These are phyloP conservation scores for Araneus ventricosus DNA, from an alignment of 1,140 invertebrate species.

Conservation along the genomic window DNA sequence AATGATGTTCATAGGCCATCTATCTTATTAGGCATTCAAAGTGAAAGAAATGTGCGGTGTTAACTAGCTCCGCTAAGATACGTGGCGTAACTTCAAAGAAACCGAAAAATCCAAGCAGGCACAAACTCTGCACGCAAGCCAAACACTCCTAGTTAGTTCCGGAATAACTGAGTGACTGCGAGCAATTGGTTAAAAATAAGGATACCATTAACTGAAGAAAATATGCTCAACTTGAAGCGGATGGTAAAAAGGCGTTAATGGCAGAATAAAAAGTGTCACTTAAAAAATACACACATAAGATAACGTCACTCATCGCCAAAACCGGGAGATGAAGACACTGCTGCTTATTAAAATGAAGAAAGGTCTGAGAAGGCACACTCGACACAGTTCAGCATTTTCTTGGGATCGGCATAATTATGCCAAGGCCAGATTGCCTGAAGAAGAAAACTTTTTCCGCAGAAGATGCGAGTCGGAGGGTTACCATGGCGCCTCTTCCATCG, in stretches of 20 bases:
- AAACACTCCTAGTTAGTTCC: neutral
- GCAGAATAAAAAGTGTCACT: slow-evolving; percentile 25
- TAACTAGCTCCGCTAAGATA: no score
- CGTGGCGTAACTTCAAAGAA: no score
- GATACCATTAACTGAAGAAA: neutral
- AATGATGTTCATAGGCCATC: no score
- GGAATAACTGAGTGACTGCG: neutral
- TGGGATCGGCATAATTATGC: slow-evolving; percentile 20
- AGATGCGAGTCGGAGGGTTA: slow-evolving; percentile 2
- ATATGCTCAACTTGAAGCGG: neutral
- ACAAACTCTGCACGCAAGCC: neutral
- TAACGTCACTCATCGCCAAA: slow-evolving; percentile 29
- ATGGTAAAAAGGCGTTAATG: slow-evolving; percentile 37
- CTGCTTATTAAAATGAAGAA: slow-evolving; percentile 30
- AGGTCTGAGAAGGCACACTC: neutral
- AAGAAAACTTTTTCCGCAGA: neutral
- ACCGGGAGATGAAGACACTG: slow-evolving; percentile 15
- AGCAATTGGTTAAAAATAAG: neutral
- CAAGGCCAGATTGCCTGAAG: neutral
- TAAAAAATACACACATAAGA: neutral
- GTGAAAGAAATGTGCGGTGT: no score
- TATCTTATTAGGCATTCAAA: no score
- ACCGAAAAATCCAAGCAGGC: no score
- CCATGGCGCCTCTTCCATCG: neutral
- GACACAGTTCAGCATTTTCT: neutral